Evolutionary conservation across 2,113 vertebrate species (phyloP), one percentile per base, ranked within the genome.

Genomic region (Uropsilus gracilis): DNA sequence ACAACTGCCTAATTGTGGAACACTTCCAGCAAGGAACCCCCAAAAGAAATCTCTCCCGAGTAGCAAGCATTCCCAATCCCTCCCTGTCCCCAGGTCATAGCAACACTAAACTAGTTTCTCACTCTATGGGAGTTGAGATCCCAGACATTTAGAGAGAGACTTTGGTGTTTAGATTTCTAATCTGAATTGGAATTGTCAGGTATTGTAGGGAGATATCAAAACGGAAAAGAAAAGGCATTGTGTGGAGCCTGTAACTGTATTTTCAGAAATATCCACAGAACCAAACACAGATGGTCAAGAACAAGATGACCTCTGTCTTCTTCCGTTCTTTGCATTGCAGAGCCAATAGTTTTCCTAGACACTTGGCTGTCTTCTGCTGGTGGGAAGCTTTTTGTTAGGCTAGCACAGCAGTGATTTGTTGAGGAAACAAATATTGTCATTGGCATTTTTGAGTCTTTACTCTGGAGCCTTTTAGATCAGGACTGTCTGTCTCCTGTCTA

Each of bases 341-440:
- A 48, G 2, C 59, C 11, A 48, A 11, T 9, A 44, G 46, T 16
- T 24, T 57, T 57, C 89, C 18, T 13, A 91, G 55, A 90, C 69
- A 63, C 30, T 37, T 8, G 2, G 11, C 48, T 55, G 2, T 18
- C 9, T 50, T 73, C 44, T 53, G 26, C n/a, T 30, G 14, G 16
- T 68, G 7, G 59, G 22, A 48, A 55, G 18, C 8, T 3, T 22
- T 17, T 66, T 57, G 63, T 88, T 53, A 90, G 39, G 76, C 18
- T 17, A 44, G 9, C 8, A 30, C 13, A 48, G 22, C 9, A 3
- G 63, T 59, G 32, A 78, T 37, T 13, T 53, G 48, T 24, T 48
- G 63, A 78, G 66, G 16, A 86, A 53, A 80, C 37, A 89, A 59
- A 68, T 42, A 80, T 53, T 82, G 72, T 68, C 22, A 48, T 95